phyloP scores from a whole-genome alignment of 1,140 invertebrate species.

The Megathymus violae region DNA sequence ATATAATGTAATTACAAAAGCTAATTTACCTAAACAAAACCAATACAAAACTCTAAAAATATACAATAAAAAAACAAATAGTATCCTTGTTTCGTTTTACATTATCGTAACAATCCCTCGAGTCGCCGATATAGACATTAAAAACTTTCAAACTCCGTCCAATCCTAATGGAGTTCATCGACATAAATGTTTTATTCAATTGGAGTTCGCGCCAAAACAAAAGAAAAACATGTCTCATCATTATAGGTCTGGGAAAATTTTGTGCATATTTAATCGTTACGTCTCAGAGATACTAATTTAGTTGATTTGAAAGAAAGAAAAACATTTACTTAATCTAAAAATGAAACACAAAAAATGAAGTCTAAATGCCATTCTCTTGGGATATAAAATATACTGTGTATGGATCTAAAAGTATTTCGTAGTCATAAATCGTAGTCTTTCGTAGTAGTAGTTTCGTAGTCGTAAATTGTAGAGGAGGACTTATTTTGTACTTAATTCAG shows the following conservation, averaged over 20 bases:
- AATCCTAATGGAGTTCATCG: slow-evolving; percentile 75
- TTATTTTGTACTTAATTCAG: too few relatives aligned
- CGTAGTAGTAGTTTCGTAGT: too few relatives aligned
- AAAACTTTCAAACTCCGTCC: slow-evolving; percentile 62
- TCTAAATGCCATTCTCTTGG: too few relatives aligned
- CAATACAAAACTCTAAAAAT: not conserved
- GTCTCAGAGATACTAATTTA: too few relatives aligned
- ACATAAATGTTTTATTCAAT: slow-evolving; percentile 81
- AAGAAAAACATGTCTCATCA: slow-evolving; percentile 68
- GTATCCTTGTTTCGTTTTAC: slow-evolving; percentile 19
- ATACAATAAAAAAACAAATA: slow-evolving; percentile 5
- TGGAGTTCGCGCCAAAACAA: slow-evolving; percentile 69
- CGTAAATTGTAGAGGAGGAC: too few relatives aligned
- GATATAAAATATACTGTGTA: too few relatives aligned
- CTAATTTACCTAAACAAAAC: not conserved
- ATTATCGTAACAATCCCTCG: slow-evolving; percentile 28
- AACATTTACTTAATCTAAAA: too few relatives aligned
- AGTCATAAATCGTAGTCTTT: too few relatives aligned
- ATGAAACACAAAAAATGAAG: too few relatives aligned
- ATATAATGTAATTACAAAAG: too few relatives aligned
- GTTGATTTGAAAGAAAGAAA: too few relatives aligned
- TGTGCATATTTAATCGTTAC: slow-evolving; percentile 59
- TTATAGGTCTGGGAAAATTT: slow-evolving; percentile 67
- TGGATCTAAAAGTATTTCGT: too few relatives aligned
- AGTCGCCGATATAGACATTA: slow-evolving; percentile 42